Evolutionary conservation across 2,888 invertebrate genomes (phyloP), one percentile per base, ranked within the genome.

Genomic region (Euzetes globulus): DNA sequence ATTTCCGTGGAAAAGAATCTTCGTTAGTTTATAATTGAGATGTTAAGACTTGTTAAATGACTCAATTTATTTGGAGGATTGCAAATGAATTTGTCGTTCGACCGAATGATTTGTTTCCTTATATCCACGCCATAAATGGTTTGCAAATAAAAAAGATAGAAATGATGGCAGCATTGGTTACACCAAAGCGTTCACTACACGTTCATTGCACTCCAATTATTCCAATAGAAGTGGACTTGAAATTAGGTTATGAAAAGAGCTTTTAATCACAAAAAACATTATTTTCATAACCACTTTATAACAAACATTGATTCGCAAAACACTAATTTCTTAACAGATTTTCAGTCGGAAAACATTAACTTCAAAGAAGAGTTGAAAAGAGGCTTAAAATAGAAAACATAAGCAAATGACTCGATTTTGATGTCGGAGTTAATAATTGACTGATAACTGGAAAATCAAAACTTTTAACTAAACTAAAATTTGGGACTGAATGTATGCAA

Each of bases 61-160:
- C 5, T 33, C 33, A 9, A 33, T 33, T 33, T 4, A 33, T 6
- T 33, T 33, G 33, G 9, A 33, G 4, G 33, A 33, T 33, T 6
- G 33, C 33, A 33, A 33, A 33, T 9, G 33, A 33, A 6, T 33
- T 33, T 33, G 33, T 33, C 5, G 33, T 6, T 33, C 33, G 9
- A 58, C 22, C n/a, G 55, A 65, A 65, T 65, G 19, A 65, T 63
- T 65, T 37, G 65, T 65, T 65, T 65, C 65, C 65, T 65, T 65
- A 33, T 37, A 29, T 65, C n/a, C 11, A 5, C 5, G 33, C 65
- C 65, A 65, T 65, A 65, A 33, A 65, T 65, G 65, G 65, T 17
- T 29, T 63, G 25, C 22, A 11, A 63, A 65, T 6, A n/a, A 9
- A 41, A 37, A 65, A 65, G 33, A 65, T 37, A 58, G 13, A 33